Evolutionary conservation across 2,113 vertebrate species (phyloP), one percentile per base, ranked within the genome.

Genomic region (Dinomys branickii): DNA sequence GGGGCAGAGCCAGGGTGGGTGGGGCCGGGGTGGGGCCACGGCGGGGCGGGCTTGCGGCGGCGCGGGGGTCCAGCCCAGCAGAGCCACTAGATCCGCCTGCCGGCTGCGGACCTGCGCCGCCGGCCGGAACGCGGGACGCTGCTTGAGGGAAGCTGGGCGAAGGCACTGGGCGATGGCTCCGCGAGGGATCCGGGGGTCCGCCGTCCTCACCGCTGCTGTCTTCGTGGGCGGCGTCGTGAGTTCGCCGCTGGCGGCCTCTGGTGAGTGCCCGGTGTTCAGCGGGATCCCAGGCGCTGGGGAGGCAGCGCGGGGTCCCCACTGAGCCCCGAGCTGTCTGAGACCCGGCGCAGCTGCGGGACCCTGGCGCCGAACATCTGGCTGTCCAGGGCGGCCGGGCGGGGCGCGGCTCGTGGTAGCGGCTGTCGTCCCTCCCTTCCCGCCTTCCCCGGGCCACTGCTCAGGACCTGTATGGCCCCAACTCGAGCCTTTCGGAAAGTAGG

Each of bases 221-320:
- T 95, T 98, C 41, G 93, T 94, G 58, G 95, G 95, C 85, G 96
- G 96, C 58, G 71, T 93, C 58, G 84, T 93, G 94, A 93, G 96
- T 86, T 97, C 88, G 78, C 96, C 95, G 19, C 94, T 97, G 52
- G 96, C 88, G 35, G 78, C 82, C 54, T 50, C 88, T 26, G 97
- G 97, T 97, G 97, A 97, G 95, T 97, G 73, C 47, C 59, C 8
- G 2, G 73, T 54, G 58, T n/a, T 12, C 47, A 58, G 59, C 30
- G 7, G 69, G 44, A 2, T 26, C 35, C 33, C 20, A 0, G 67
- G 71, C 30, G 54, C 47, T 89, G 44, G 0, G 92, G 73, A 73
- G 88, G 47, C 38, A 58, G 50, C 84, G 61, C 20, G 89, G 69
- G 52, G 3, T 35, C 44, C 28, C 20, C 7, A 38, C 84, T 3